Evolutionary conservation across 2,797 vertebrate species (phyloP), one percentile per base, ranked within the genome.

Genomic region (Scarus forsteni): DNA sequence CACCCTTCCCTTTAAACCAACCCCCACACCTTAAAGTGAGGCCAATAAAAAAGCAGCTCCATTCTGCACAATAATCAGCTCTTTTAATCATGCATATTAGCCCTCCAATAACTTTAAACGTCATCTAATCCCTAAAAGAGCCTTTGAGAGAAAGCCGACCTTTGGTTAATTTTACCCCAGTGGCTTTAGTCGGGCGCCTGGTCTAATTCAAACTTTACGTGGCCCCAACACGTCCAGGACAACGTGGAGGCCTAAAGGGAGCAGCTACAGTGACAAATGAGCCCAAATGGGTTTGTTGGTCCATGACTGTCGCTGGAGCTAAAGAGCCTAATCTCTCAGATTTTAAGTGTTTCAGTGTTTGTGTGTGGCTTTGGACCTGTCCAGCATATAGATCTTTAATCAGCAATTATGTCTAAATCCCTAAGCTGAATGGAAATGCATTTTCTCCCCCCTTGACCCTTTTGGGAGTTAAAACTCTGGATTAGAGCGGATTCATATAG

Each of bases 71-170:
- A 84, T 84, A 89, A 90, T 93, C 91, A 86, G 76, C 69, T 40
- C 7, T 85, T 91, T 92, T 92, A 92, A 93, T 92, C 90, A 84
- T 77, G 76, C 86, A 85, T 90, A 92, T 91, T 87, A 89, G 86
- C 81, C 85, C 85, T 81, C 89, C 90, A 88, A 90, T 92, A 92
- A 92, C 83, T 90, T 92, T 86, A 90, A 86, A 92, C 42, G 88
- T 93, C 92, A 91, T 83, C 83, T 94, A 93, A 94, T 92, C 84
- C 73, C 77, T 88, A 56, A 91, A 93, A 92, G 63, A 76, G 71
- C 44, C 81, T 71, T 72, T 74, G 86, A 91, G 86, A 87, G 80
- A 91, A 86, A 81, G 75, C 85, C 12, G 54, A 75, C 69, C 85
- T 89, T 42, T 59, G 80, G 67, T 71, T 92, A 92, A 93, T 93